Evolutionary conservation across 2,113 vertebrate genomes (phyloP).

Genomic region (Miniopterus natalensis): DNA sequence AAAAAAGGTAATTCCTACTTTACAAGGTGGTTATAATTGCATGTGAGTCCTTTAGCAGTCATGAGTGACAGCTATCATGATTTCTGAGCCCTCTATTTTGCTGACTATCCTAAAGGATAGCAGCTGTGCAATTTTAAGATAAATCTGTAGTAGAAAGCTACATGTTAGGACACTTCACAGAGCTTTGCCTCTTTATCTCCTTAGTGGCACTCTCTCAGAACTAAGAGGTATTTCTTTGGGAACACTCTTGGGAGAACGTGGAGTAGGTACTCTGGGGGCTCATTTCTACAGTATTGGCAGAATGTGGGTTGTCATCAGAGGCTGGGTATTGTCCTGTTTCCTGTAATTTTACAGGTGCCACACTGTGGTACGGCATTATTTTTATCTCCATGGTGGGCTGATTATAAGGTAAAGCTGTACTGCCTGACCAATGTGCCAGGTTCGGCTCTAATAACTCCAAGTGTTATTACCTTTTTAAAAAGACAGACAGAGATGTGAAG

Average conservation of each 20-base stretch:
- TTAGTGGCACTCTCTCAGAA: constrained; percentile 1
- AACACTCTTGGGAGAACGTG: constrained; percentile 61
- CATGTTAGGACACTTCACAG: neutral
- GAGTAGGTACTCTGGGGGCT: constrained; percentile 76
- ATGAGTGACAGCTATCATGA: neutral
- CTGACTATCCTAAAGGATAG: neutral
- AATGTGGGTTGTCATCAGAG: constrained; percentile 83
- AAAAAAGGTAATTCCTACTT: neutral
- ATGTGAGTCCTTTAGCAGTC: neutral
- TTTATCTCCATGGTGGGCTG: constrained; percentile 84
- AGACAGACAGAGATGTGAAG: constrained; percentile 68
- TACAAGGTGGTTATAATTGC: neutral
- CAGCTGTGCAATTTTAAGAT: neutral
- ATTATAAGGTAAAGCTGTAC: constrained; percentile 86
- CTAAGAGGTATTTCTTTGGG: constrained; percentile 30
- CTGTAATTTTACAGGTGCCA: constrained; percentile 77
- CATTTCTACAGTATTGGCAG: constrained; percentile 79
- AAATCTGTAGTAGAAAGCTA: neutral
- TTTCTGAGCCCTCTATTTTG: neutral
- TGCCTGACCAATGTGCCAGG: constrained; percentile 87
- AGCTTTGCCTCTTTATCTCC: neutral
- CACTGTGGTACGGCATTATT: constrained; percentile 83
- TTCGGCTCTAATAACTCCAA: constrained; percentile 83
- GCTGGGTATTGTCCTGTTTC: constrained; percentile 86
- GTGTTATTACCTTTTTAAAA: constrained; percentile 83